These are phyloP conservation scores for Micoletzkya japonica DNA, from an alignment of 2,888 invertebrate species.

Conservation along the genomic window DNA sequence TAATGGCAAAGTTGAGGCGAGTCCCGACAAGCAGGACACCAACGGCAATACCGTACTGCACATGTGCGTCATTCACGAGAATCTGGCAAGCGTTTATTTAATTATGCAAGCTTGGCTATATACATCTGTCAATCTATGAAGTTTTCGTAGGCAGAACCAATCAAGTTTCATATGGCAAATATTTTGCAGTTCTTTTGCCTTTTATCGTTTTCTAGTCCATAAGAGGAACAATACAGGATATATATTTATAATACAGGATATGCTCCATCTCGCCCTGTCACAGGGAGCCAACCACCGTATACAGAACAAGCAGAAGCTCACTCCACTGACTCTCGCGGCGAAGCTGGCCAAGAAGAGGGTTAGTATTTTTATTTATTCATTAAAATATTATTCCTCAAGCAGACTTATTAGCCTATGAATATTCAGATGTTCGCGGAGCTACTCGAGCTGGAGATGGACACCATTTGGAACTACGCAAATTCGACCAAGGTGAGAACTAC, in stretches of 20 bases:
- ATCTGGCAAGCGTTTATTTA: conserved; percentile 75
- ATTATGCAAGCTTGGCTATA: too few species aligned
- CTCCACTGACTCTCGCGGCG: conserved; percentile 87
- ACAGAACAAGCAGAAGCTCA: conserved; percentile 82
- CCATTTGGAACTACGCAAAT: conserved; percentile 91
- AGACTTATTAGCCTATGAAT: neutral
- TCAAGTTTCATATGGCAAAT: too few species aligned
- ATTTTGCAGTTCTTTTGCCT: too few species aligned
- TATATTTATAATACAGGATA: conserved; percentile 67
- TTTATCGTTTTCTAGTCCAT: too few species aligned
- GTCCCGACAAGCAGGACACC: conserved; percentile 90
- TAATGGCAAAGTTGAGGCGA: conserved; percentile 74
- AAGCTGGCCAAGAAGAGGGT: conserved; percentile 84
- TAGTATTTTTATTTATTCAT: too few species aligned
- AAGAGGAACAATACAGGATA: too few species aligned
- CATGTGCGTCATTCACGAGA: conserved; percentile 91
- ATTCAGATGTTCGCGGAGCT: conserved; percentile 88
- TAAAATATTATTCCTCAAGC: neutral
- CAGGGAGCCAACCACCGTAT: conserved; percentile 84
- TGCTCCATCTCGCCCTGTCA: conserved; percentile 91
- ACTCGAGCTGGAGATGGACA: conserved; percentile 89
- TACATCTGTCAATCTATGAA: too few species aligned
- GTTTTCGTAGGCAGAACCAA: too few species aligned
- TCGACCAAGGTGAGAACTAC: conserved; percentile 68
- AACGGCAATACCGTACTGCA: conserved; percentile 96